Conservation (phyloP, 2,113 vertebrate genomes). For the Clarias batrachus region DNA sequence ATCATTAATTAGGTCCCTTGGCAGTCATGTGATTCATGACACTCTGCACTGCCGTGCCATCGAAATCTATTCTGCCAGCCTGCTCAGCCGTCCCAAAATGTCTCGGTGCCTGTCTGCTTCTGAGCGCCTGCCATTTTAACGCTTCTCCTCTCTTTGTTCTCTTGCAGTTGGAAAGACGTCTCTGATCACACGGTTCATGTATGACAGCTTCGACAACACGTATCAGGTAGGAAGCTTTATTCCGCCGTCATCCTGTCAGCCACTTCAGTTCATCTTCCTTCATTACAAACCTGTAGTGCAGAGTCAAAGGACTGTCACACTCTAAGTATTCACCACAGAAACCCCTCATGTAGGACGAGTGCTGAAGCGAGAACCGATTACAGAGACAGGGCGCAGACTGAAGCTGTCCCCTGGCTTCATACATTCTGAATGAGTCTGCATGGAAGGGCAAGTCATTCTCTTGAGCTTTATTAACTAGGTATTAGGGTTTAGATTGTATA, state of each 20-base stretch:
- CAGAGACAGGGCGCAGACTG: neutral
- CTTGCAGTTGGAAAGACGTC: conserved; percentile 90
- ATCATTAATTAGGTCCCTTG: conserved; percentile 65
- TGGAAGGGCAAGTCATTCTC: neutral
- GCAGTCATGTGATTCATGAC: conserved; percentile 43
- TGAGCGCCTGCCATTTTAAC: conserved; percentile 51
- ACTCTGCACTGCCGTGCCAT: conserved; percentile 25
- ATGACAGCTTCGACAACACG: conserved; percentile 93
- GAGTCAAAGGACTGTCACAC: conserved; percentile 7
- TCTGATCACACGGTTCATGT: conserved; percentile 93
- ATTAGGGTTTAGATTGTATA: neutral
- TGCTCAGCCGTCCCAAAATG: conserved; percentile 29
- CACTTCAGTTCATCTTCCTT: neutral
- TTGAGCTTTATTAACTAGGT: neutral
- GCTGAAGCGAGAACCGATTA: conserved; percentile 18
- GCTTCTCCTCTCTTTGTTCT: conserved; percentile 61
- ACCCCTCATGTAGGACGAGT: neutral
- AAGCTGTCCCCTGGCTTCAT: neutral
- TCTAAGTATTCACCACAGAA: neutral
- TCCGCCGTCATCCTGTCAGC: conserved; percentile 31
- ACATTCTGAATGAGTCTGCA: neutral
- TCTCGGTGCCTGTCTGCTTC: conserved; percentile 23
- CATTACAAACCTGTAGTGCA: neutral
- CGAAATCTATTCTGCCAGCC: conserved; percentile 24
- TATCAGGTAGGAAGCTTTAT: conserved; percentile 78